phyloP scores from a whole-genome alignment of 1,140 invertebrate genomes.

The Phortica variegata region DNA sequence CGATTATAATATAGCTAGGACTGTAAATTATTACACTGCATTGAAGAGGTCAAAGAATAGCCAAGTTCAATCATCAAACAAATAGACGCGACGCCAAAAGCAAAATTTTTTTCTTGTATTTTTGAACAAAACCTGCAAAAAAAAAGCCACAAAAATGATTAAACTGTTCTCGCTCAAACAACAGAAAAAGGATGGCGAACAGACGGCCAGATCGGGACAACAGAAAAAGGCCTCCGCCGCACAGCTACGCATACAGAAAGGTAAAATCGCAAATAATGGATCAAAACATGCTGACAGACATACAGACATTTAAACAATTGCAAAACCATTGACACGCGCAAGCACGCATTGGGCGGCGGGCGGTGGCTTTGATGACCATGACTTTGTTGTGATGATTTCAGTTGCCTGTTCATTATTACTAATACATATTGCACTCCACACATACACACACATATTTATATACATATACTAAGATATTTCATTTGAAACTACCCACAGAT shows the following conservation, averaged over 20 bases:
- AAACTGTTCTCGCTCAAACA: conserved; percentile 97
- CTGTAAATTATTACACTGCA: neutral
- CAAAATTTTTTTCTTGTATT: neutral
- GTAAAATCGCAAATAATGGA: conserved; percentile 59
- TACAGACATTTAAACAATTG: neutral
- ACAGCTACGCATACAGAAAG: conserved; percentile 96
- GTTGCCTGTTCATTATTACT: conserved; percentile 10
- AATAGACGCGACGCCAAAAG: conserved; percentile 8
- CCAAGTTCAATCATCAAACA: conserved; percentile 20
- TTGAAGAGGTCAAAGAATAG: conserved; percentile 22
- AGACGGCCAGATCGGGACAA: conserved; percentile 71
- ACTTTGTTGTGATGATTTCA: neutral
- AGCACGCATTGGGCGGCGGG: too few species aligned
- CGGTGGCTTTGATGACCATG: neutral
- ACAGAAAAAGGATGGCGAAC: conserved; percentile 95
- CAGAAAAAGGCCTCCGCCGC: conserved; percentile 91
- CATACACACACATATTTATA: conserved; percentile 9
- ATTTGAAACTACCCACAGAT: conserved; percentile 74
- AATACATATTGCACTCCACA: conserved; percentile 7
- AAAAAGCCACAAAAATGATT: conserved; percentile 70
- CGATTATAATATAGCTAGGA: too few species aligned
- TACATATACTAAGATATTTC: too few species aligned
- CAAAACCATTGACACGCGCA: neutral
- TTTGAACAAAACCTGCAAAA: neutral
- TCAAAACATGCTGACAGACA: too few species aligned